Base-by-base conservation (phyloP, 2,888 invertebrate genomes). In the Mesoligia furuncula region DNA sequence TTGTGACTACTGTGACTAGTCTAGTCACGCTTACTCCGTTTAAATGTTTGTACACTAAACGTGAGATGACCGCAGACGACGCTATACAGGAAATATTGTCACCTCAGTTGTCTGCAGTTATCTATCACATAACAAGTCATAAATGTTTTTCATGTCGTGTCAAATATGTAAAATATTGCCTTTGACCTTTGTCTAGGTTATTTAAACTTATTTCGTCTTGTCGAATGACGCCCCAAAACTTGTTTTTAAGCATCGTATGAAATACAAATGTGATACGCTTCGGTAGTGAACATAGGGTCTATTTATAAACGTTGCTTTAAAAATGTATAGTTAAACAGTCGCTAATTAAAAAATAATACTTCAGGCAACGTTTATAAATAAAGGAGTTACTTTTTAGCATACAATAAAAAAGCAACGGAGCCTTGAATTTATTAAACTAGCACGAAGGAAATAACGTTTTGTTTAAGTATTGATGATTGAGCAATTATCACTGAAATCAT, bases 161-260 rank as follows among this genome's bases (percentile, higher is more conserved):
- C 13, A n/a, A 72, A 69, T 27, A 36, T n/a, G 42, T 61, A 13
- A 66, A 70, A 27, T 71, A 61, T 9, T 31, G 27, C 24, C 24
- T 36, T 71, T 61, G 71, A 71, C 66, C 77, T 62, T 77, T 27
- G 54, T 45, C 42, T 45, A 39, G n/a, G 48, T 77, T 31, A 51
- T 51, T 51, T 62, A 8, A 62, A 45, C 62, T 70, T 13, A 61
- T 42, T 31, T 39, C 48, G 17, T 66, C 51, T 42, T 65, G 45
- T 15, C 2, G 17, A 73, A 73, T 45, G 42, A 42, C 24, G n/a
- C 27, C 51, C n/a, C n/a, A n/a, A n/a, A n/a, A n/a, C n/a, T n/a
- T n/a, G n/a, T n/a, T n/a, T n/a, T n/a, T n/a, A n/a, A n/a, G n/a
- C n/a, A n/a, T n/a, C n/a, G n/a, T n/a, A n/a, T n/a, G n/a, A n/a